Percentiles rank a stretch among this genome's conserved stretches.
Evolutionary conservation across 1,140 invertebrate genomes (phyloP).

Genomic region (Aricia agestis): DNA sequence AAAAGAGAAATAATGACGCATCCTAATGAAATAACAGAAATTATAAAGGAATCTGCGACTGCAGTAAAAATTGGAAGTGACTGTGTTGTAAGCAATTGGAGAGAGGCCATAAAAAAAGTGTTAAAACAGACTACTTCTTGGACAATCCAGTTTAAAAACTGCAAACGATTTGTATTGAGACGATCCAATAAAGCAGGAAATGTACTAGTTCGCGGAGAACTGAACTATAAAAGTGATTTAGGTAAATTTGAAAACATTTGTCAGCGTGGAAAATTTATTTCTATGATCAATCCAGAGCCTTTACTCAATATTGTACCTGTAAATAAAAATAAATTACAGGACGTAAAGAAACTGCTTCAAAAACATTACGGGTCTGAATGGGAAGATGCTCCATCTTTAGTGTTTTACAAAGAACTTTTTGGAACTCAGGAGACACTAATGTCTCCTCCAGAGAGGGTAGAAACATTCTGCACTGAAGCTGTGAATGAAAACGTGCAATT

Average conservation of each 20-base stretch:
- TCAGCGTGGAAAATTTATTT: slow-evolving; percentile 26
- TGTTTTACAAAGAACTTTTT: slow-evolving; percentile 11
- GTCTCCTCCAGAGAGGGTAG: too few species aligned
- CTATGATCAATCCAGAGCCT: slow-evolving; percentile 22
- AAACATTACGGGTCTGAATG: slow-evolving; percentile 27
- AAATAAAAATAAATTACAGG: slow-evolving; percentile 26
- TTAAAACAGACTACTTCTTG: slow-evolving; percentile 23
- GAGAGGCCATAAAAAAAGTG: slow-evolving; percentile 21
- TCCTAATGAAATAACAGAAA: slow-evolving; percentile 27
- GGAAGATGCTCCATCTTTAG: slow-evolving; percentile 3
- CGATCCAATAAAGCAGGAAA: slow-evolving; percentile 24
- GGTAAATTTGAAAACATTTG: slow-evolving; percentile 26
- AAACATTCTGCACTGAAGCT: too few species aligned
- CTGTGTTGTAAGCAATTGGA: neutral
- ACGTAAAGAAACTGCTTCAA: slow-evolving; percentile 27
- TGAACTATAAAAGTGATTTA: slow-evolving; percentile 27
- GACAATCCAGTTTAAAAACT: slow-evolving; percentile 22
- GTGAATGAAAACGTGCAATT: too few species aligned
- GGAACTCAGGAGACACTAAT: neutral
- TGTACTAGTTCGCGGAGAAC: slow-evolving; percentile 24
- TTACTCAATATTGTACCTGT: slow-evolving; percentile 23
- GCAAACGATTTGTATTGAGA: slow-evolving; percentile 28
- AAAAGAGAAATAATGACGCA: slow-evolving; percentile 30
- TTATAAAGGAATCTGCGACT: slow-evolving; percentile 22
- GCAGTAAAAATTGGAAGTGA: slow-evolving; percentile 5